phyloP scores from a whole-genome alignment of 2,888 invertebrate genomes.

The Drepanosiphum platanoidis region DNA sequence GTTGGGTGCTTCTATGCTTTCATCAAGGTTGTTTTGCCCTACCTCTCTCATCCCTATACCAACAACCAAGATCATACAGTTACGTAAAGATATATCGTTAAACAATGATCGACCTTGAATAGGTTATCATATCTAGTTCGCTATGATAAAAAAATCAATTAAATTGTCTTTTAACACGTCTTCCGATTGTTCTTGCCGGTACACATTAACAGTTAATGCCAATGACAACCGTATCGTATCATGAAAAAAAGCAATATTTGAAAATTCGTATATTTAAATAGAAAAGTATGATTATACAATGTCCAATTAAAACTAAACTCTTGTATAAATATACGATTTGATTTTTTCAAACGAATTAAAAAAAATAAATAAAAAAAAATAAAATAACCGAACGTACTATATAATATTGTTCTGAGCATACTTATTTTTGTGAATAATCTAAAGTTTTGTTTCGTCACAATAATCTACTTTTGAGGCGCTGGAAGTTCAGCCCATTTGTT shows the following conservation, averaged over 20 bases:
- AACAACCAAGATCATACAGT: conserved; percentile 49
- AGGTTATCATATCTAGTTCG: conserved; percentile 35
- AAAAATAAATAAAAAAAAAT: background rate
- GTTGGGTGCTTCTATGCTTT: conserved; percentile 61
- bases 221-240: background rate
- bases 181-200: background rate
- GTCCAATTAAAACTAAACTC: background rate
- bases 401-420: background rate
- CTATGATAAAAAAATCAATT: conserved; percentile 9
- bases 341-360: background rate
- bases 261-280: no score
- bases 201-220: background rate
- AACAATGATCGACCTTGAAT: conserved; percentile 48
- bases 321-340: background rate
- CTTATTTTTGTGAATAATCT: background rate
- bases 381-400: background rate
- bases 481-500: conserved; percentile 86
- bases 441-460: background rate
- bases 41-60: conserved; percentile 61
- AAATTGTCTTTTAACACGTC: background rate
- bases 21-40: conserved; percentile 59
- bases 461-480: conserved; percentile 44
- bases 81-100: conserved; percentile 44
- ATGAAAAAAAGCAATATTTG: background rate
- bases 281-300: background rate